Evolutionary conservation across 1,140 invertebrate genomes (phyloP), one percentile per base, ranked within the genome.

Genomic region (Leptinotarsa lineolata): DNA sequence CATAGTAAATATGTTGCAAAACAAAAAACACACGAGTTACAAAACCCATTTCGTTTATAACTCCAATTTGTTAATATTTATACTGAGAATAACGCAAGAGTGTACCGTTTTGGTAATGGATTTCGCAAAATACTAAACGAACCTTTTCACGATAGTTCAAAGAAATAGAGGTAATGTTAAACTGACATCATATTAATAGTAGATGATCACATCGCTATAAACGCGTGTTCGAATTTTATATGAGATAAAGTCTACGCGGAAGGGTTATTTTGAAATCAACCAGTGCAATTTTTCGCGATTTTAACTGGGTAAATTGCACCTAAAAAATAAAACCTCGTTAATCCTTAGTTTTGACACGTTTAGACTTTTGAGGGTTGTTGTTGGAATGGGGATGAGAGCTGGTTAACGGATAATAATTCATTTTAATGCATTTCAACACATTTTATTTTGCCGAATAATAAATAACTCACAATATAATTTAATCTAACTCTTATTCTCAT

Each of bases 51-150:
- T 68, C 67, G 67, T 68, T 68, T 68, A 68, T 30, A 45, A 54
- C 67, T 68, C 30, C 67, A 68, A 68, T 68, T 68, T 68, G 67
- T 68, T 68, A 68, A 68, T 68, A 68, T 68, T 68, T 68, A 54
- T 68, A 68, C 67, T 63, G 30, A 66, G n/a, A 20, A 46, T 68
- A 54, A 21, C 44, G 67, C 44, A 68, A 68, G 30, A 46, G 20
- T 67, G 22, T 68, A 68, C 46, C 44, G 67, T 68, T 68, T 68
- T 68, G 67, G 67, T 45, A 68, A 54, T 21, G 11, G 44, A 48
- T 68, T 68, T 68, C 67, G 46, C 67, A 68, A 54, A 68, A n/a
- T 67, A 45, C 65, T 15, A 45, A 30, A 22, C 60, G 48, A 54
- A 54, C 48, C 48, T 54, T 18, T 54, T 54, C 48, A 54, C 48